Percentiles rank a stretch among this genome's conserved stretches.
These are phyloP conservation scores for Neopipo cinnamomea DNA, from an alignment of 2,113 vertebrate genomes.

Conservation along the genomic window DNA sequence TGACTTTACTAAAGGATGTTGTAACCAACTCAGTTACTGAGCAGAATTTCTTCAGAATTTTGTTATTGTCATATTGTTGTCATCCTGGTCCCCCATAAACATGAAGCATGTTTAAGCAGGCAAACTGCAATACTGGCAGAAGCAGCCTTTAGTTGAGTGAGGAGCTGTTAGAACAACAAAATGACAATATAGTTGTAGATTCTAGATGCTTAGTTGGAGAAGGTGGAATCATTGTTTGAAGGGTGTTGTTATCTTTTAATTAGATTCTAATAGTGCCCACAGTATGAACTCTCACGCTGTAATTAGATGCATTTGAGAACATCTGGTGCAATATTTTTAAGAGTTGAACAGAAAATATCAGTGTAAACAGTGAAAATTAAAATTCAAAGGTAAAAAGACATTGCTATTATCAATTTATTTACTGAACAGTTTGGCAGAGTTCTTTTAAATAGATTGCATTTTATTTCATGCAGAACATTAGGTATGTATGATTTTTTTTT, in stretches of 20 bases:
- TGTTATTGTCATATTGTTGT: neutral
- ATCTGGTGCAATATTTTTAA: slow-evolving; percentile 1
- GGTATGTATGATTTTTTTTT: neutral
- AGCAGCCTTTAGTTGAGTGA: neutral
- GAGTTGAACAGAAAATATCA: neutral
- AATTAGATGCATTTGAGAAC: neutral
- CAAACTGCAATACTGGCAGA: neutral
- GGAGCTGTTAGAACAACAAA: neutral
- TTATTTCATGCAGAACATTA: neutral
- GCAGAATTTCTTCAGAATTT: neutral
- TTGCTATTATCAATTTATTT: neutral
- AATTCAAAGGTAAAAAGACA: neutral
- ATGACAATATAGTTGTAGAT: neutral
- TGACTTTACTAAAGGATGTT: neutral
- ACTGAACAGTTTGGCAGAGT: neutral
- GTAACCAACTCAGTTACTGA: neutral
- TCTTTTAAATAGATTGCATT: neutral
- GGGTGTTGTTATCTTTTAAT: slow-evolving; percentile 7
- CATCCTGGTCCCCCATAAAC: neutral
- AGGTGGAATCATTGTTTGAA: slow-evolving; percentile 3
- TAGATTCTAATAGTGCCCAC: slow-evolving; percentile 10
- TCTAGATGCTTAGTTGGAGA: neutral
- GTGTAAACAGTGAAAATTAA: neutral
- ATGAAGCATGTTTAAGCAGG: neutral
- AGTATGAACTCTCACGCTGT: neutral